phyloP scores from a whole-genome alignment of 2,888 invertebrate genomes.

The Syrphus vitripennis region DNA sequence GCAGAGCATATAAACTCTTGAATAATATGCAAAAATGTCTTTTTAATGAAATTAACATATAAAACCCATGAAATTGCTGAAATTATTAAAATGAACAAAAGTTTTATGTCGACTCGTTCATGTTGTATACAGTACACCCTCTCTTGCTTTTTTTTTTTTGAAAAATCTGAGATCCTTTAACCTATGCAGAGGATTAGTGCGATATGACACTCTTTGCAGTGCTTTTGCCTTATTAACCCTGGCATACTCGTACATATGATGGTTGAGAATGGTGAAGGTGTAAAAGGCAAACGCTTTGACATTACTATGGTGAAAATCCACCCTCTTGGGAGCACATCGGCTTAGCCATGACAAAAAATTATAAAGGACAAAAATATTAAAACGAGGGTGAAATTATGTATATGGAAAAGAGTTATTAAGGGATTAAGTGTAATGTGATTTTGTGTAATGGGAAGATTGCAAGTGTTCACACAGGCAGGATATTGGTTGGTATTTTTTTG shows the following conservation, averaged over 20 bases:
- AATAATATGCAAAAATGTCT: conserved; percentile 65
- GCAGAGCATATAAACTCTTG: background rate
- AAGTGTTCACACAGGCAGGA: conserved; percentile 54
- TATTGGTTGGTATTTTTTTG: conserved; percentile 29
- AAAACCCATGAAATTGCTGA: conserved; percentile 69
- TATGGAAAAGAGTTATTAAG: conserved; percentile 72
- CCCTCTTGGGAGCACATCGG: conserved; percentile 58
- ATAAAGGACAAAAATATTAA: conserved; percentile 55
- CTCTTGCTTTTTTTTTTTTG: background rate
- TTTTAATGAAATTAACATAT: conserved; percentile 72
- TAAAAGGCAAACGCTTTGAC: conserved; percentile 67
- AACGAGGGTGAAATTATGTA: conserved; percentile 69
- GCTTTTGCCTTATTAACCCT: conserved; percentile 65
- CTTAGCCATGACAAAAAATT: conserved; percentile 44
- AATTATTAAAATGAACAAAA: conserved; percentile 65
- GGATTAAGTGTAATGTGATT: conserved; percentile 72
- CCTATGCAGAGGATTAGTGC: conserved; percentile 69
- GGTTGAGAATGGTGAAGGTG: conserved; percentile 41
- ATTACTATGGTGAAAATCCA: conserved; percentile 49
- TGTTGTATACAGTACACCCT: conserved; percentile 26
- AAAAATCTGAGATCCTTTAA: conserved; percentile 43
- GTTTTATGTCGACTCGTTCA: background rate
- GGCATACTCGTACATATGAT: background rate
- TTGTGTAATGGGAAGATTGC: conserved; percentile 69
- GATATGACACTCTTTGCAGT: conserved; percentile 55